phyloP scores from a whole-genome alignment of 2,113 vertebrate genomes.

The Rhynchomys soricoides region DNA sequence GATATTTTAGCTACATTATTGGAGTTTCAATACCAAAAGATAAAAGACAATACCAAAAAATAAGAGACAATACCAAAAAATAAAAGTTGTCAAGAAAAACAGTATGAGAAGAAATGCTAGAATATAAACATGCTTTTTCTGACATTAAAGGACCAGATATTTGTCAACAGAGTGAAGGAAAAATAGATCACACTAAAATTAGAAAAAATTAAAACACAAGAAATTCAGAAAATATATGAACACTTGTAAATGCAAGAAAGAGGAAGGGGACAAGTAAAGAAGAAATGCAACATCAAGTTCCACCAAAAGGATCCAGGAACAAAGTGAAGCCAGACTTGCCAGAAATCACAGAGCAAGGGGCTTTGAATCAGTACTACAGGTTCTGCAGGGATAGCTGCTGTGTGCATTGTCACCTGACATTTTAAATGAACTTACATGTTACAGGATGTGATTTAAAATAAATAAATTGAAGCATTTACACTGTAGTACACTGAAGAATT shows the following conservation, averaged over 20 bases:
- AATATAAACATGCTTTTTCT: not conserved
- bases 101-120: not conserved
- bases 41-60: not conserved
- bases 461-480: not conserved
- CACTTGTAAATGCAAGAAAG: not conserved
- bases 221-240: not conserved
- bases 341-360: not conserved
- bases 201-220: not conserved
- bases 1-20: not conserved
- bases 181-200: not conserved
- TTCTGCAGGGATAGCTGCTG: not conserved
- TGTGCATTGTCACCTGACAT: not conserved
- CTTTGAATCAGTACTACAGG: not conserved
- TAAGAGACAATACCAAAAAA: not conserved
- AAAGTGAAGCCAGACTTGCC: not conserved
- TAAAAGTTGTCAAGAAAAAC: not conserved
- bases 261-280: not conserved
- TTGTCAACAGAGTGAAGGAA: not conserved
- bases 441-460: not conserved
- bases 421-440: not conserved
- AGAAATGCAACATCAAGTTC: not conserved
- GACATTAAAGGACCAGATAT: constrained; percentile 7
- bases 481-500: not conserved
- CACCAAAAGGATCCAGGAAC: not conserved
- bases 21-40: not conserved